A percentile compares a stretch with the other conserved stretches of the same genome.
Evolutionary conservation across 2,888 invertebrate species (phyloP).

Genomic region (Drosophila affinis): DNA sequence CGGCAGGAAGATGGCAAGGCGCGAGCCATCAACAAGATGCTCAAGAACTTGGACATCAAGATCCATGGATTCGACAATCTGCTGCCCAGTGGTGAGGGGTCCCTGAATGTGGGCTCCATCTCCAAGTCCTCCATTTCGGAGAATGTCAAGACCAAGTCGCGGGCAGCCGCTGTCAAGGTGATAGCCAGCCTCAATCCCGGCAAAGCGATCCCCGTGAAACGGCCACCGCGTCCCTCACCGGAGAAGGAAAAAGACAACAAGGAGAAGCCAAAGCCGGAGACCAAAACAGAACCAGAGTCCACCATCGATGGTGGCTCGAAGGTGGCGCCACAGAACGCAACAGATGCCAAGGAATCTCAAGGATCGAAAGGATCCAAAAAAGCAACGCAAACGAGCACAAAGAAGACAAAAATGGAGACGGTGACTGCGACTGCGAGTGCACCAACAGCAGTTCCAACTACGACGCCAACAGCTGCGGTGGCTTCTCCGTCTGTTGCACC

Average conservation of each 20-base stretch:
- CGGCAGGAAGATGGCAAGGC: slow-evolving; percentile 81
- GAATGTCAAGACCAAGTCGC: slow-evolving; percentile 84
- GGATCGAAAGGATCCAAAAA: slow-evolving; percentile 47
- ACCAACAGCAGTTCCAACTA: slow-evolving; percentile 1
- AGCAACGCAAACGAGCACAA: slow-evolving; percentile 35
- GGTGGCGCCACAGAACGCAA: slow-evolving; percentile 21
- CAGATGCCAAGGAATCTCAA: slow-evolving; percentile 45
- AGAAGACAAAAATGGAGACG: slow-evolving; percentile 56
- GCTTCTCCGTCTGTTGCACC: neutral
- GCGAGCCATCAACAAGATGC: slow-evolving; percentile 83
- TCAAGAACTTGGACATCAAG: slow-evolving; percentile 83
- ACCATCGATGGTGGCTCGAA: slow-evolving; percentile 34
- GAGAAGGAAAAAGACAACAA: slow-evolving; percentile 41
- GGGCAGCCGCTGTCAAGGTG: slow-evolving; percentile 83
- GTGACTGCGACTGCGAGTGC: slow-evolving; percentile 1
- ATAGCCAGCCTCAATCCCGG: slow-evolving; percentile 73
- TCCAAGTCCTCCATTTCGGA: slow-evolving; percentile 84
- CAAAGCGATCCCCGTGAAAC: slow-evolving; percentile 59
- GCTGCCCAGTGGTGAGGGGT: slow-evolving; percentile 80
- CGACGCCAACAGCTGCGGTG: neutral
- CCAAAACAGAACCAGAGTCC: slow-evolving; percentile 33
- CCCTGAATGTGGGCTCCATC: slow-evolving; percentile 72
- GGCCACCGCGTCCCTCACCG: slow-evolving; percentile 38
- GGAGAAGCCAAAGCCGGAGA: slow-evolving; percentile 35
- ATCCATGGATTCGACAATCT: slow-evolving; percentile 83